phyloP scores from a whole-genome alignment of 2,113 vertebrate species.

The Struthidea cinerea region DNA sequence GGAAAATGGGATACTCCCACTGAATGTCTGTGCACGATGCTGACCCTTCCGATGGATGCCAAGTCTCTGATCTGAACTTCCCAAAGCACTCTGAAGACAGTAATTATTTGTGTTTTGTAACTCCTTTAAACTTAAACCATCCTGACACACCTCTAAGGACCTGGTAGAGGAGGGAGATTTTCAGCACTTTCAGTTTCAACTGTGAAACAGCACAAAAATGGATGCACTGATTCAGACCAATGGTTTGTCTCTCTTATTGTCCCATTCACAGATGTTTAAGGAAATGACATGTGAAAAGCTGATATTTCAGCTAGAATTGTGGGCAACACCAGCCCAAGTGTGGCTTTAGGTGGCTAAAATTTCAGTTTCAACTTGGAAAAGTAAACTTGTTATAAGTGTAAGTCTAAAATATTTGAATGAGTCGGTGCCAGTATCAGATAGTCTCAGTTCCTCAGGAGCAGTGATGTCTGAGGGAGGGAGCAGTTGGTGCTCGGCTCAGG shows the following conservation, averaged over 20 bases:
- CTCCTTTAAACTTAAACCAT: background rate
- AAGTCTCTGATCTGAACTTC: background rate
- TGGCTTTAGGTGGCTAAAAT: background rate
- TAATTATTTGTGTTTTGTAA: background rate
- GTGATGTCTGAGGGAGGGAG: background rate
- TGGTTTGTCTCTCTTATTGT: background rate
- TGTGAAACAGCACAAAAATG: background rate
- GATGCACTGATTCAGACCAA: background rate
- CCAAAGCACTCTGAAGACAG: background rate
- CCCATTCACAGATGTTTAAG: background rate
- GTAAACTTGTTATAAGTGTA: background rate
- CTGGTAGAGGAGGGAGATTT: background rate
- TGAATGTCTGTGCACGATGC: background rate
- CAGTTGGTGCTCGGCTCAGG: background rate
- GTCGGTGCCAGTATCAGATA: background rate
- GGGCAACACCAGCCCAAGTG: background rate
- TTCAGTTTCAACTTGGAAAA: background rate
- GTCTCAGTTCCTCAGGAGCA: background rate
- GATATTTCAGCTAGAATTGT: background rate
- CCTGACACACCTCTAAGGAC: background rate
- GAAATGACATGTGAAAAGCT: background rate
- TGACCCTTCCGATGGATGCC: background rate
- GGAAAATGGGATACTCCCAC: background rate
- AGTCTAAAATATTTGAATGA: background rate
- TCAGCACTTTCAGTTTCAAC: background rate